A percentile compares a stretch with the other conserved stretches of the same genome.
Evolutionary conservation across 2,797 vertebrate genomes (phyloP).

Genomic region (Serranus cabrilla): DNA sequence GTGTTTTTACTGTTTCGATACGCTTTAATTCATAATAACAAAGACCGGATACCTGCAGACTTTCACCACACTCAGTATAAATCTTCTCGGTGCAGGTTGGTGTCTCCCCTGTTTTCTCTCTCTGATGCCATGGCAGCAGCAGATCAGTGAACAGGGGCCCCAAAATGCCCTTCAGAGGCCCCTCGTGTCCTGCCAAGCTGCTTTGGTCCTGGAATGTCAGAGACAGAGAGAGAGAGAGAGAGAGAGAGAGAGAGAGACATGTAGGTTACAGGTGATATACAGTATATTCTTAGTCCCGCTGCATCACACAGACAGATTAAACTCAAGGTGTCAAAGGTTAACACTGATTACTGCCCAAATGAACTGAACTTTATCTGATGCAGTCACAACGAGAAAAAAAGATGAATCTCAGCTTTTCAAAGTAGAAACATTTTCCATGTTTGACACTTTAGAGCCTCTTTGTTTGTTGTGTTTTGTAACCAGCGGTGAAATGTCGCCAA

Average conservation of each 20-base stretch:
- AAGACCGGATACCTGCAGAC: background rate
- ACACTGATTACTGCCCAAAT: background rate
- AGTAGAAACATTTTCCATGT: too few relatives aligned
- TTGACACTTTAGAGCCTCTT: too few relatives aligned
- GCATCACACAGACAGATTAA: background rate
- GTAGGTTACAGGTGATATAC: conserved; percentile 16
- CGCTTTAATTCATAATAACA: background rate
- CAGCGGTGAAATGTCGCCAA: too few relatives aligned
- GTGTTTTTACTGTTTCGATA: background rate
- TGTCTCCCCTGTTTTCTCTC: background rate
- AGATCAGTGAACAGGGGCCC: conserved; percentile 14
- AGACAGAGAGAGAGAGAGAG: conserved; percentile 17
- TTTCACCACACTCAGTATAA: background rate
- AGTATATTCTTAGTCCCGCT: background rate
- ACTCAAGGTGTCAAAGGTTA: background rate
- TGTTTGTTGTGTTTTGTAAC: too few relatives aligned
- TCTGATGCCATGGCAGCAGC: conserved; percentile 20
- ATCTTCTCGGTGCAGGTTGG: background rate
- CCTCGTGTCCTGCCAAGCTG: background rate
- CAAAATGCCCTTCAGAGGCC: conserved; percentile 15
- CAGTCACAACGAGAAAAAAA: background rate
- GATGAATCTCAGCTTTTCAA: too few relatives aligned
- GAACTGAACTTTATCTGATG: background rate
- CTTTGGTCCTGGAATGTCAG: conserved; percentile 19
- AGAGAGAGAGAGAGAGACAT: conserved; percentile 10